Percentiles rank a stretch among this genome's conserved stretches.
These are phyloP conservation scores for Himantopus leucocephalus DNA, from an alignment of 2,113 vertebrate genomes.

Conservation along the genomic window DNA sequence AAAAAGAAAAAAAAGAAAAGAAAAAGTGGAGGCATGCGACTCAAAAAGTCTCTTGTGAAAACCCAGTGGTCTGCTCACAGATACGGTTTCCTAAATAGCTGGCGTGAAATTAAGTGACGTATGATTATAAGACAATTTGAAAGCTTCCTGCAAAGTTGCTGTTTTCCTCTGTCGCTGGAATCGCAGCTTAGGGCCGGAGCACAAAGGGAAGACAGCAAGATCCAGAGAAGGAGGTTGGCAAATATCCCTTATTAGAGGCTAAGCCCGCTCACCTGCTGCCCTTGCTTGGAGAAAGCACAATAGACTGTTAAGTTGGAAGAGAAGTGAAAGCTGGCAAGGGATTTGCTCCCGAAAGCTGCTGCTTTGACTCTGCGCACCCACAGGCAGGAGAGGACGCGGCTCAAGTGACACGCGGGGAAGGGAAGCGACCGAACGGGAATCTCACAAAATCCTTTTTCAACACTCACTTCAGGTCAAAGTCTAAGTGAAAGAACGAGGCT, in stretches of 20 bases:
- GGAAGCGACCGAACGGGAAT: accelerated
- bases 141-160: not conserved
- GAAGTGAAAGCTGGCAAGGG: not conserved
- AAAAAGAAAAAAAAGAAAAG: too few relatives aligned
- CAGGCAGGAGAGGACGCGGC: not conserved
- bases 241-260: not conserved
- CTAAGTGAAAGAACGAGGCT: not conserved
- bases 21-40: not conserved
- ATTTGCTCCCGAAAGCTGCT: not conserved
- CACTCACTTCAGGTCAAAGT: not conserved
- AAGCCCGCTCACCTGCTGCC: not conserved
- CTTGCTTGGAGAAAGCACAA: not conserved
- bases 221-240: not conserved
- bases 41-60: not conserved
- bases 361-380: not conserved
- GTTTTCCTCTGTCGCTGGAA: not conserved
- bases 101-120: not conserved
- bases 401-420: not conserved
- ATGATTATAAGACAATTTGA: not conserved
- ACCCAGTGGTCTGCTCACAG: not conserved
- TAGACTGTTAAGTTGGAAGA: accelerated
- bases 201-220: not conserved
- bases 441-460: not conserved
- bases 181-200: not conserved
- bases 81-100: not conserved